Evolutionary conservation across 2,888 invertebrate genomes (phyloP).

Genomic region (Sipha maydis): DNA sequence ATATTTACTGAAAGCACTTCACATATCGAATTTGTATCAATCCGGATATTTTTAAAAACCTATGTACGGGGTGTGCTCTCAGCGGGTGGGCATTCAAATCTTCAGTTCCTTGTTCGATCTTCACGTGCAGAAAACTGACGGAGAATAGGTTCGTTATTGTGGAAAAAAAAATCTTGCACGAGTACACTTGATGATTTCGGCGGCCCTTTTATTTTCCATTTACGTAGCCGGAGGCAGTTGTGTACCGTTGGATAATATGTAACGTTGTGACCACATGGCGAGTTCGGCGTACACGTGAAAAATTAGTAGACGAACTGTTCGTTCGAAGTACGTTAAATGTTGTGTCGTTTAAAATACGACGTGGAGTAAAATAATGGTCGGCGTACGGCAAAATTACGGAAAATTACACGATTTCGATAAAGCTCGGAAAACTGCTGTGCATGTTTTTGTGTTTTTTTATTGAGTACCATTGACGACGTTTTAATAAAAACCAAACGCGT

Average conservation of each 20-base stretch:
- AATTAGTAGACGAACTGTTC: neutral
- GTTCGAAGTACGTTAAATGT: neutral
- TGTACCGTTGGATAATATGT: conserved; percentile 29
- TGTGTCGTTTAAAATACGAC: neutral
- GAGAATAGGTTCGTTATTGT: conserved; percentile 57
- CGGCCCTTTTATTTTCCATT: conserved; percentile 37
- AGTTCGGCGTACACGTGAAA: neutral
- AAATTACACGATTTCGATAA: no score
- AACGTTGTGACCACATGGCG: conserved; percentile 34
- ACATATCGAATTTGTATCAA: conserved; percentile 18
- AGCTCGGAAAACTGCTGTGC: no score
- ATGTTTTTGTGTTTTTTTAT: no score
- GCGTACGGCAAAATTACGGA: no score
- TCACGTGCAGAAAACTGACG: neutral
- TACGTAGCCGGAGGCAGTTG: conserved; percentile 34
- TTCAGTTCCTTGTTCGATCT: conserved; percentile 18
- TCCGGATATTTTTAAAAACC: neutral
- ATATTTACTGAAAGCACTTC: neutral
- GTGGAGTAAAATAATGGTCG: no score
- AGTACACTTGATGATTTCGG: conserved; percentile 34
- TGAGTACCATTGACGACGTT: no score
- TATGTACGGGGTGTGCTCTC: neutral
- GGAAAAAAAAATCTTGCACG: conserved; percentile 20
- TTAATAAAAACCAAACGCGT: no score
- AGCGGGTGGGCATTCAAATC: conserved; percentile 32